Base-by-base conservation (phyloP, 2,888 invertebrate genomes). In the Gryllus longicercus region DNA sequence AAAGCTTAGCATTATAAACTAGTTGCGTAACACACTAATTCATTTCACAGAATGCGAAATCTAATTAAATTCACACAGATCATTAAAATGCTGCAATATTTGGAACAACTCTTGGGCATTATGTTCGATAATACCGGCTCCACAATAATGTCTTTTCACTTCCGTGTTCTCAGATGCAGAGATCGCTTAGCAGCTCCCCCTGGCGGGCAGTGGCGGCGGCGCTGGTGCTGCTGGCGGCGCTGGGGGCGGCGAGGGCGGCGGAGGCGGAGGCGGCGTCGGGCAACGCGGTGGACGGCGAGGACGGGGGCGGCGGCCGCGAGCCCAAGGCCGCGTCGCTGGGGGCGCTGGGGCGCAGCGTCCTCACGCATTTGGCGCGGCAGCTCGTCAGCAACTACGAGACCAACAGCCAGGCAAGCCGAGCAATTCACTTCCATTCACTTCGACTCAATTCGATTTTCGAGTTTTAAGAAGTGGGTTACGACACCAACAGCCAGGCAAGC, bases 371-470 rank as follows among this genome's bases (percentile, higher is more conserved):
- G 82, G 93, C 93, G 3, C 92, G 90, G 85, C 93, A 93, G 85
- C 88, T 93, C 84, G 88, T 93, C 50, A 91, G 91, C 82, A 90
- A 93, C 84, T 93, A 93, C 0, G 90, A 92, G 11, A 91, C 90
- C 85, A 86, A 86, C 18, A 93, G 93, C 86, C 93, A 21, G 16
- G 76, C 38, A 38, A 38, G 38, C 38, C 5, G 5, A 5, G 38
- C 38, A 38, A 5, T 38, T 38, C 38, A 74, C 18, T 74, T 74
- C 1, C 74, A 4, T 38, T 38, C 3, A 0, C 3, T 38, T 38
- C 5, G 5, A 38, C 0, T 38, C 8, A 8, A 38, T 38, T 38
- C 8, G 8, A 38, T 38, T 21, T 21, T 21, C 21, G 21, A 21
- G 21, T 21, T 21, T 21, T 21, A 21, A 21, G 21, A 21, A 21